These are phyloP conservation scores for Danionella cerebrum DNA, from an alignment of 2,113 vertebrate species.

Conservation along the genomic window DNA sequence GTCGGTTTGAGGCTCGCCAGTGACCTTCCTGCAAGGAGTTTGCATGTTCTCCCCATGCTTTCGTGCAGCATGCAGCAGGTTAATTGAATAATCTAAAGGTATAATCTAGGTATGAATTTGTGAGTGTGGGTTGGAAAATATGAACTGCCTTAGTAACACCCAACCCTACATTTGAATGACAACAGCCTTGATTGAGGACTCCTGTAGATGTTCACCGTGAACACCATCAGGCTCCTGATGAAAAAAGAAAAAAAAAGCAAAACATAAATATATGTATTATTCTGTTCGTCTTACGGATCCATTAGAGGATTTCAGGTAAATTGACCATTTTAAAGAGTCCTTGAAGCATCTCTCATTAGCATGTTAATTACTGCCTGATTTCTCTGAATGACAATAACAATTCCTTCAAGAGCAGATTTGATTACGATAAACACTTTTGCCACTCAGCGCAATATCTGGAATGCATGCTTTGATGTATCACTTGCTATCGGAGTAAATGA, in stretches of 20 bases:
- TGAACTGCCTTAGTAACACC: too few relatives aligned
- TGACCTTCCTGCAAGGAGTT: too few relatives aligned
- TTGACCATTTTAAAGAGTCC: conserved; percentile 28
- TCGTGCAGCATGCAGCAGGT: too few relatives aligned
- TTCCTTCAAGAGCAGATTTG: conserved; percentile 10
- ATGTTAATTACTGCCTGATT: conserved; percentile 38
- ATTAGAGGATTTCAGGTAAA: conserved; percentile 9
- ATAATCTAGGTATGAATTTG: too few relatives aligned
- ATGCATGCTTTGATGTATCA: conserved; percentile 19
- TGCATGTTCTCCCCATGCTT: too few relatives aligned
- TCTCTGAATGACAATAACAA: conserved; percentile 21
- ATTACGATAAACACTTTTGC: conserved; percentile 12
- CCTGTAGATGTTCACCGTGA: neutral
- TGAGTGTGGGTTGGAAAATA: too few relatives aligned
- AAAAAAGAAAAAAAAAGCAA: too few relatives aligned
- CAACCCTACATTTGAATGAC: neutral
- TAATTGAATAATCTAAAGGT: too few relatives aligned
- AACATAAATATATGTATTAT: neutral
- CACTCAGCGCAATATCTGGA: conserved; percentile 16
- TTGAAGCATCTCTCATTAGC: conserved; percentile 25
- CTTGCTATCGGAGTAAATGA: neutral
- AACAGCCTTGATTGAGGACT: neutral
- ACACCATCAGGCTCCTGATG: neutral
- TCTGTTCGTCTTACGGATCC: conserved; percentile 15
- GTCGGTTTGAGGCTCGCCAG: too few relatives aligned